These are phyloP conservation scores for Therioaphis trifolii DNA, from an alignment of 2,888 invertebrate species.

Conservation along the genomic window DNA sequence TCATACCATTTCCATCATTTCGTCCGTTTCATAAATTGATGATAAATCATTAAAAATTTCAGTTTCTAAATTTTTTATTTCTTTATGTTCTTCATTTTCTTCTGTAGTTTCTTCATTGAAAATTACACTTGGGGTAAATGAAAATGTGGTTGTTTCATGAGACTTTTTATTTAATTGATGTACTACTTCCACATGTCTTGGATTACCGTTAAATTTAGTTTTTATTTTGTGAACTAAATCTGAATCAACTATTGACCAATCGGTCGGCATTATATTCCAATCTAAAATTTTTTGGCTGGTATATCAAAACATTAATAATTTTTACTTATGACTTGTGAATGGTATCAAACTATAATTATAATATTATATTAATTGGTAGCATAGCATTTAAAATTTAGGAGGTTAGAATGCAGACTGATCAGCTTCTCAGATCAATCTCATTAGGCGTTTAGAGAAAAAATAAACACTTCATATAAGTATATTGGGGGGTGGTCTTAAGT, in stretches of 20 bases:
- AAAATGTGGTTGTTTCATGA: neutral
- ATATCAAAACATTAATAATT: neutral
- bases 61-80: neutral
- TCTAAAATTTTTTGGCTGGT: conserved; percentile 39
- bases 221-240: neutral
- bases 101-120: neutral
- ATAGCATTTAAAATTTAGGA: too few species aligned
- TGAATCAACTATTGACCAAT: neutral
- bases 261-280: conserved; percentile 41
- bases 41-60: neutral
- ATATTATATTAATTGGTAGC: too few species aligned
- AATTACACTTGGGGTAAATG: neutral
- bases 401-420: too few species aligned
- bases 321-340: too few species aligned
- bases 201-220: conserved; percentile 32
- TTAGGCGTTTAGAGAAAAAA: too few species aligned
- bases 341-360: too few species aligned
- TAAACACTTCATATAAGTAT: too few species aligned
- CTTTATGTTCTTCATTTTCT: neutral
- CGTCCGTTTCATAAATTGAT: neutral
- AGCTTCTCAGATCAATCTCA: too few species aligned
- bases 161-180: neutral
- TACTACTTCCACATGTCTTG: neutral
- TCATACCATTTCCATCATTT: conserved; percentile 1
- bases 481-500: too few species aligned